Evolutionary conservation across 2,113 vertebrate genomes (phyloP), one percentile per base, ranked within the genome.

Genomic region (Lampris incognitus): DNA sequence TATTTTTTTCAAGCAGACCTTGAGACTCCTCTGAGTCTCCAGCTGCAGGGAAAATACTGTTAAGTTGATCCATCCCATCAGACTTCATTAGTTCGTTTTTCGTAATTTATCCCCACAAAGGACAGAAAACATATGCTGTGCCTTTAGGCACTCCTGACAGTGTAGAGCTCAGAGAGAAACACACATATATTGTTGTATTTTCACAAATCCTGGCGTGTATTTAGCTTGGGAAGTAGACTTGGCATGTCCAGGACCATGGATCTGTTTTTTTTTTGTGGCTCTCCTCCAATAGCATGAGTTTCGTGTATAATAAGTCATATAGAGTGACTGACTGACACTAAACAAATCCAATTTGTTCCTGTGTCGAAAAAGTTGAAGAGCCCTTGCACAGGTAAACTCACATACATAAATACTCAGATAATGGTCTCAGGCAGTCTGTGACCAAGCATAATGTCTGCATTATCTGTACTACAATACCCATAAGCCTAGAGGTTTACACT

Each of bases 401-500:
- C 8, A 52, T 83, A 58, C 78, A 73, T 60, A 82, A 48, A 61
- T 48, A 10, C 73, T 82, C 59, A 79, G 69, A 84, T 78, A 81
- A 86, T 85, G 60, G 40, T 72, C 78, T 82, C 73, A 66, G 68
- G 78, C 81, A 77, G 75, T 41, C 74, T 81, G 63, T 88, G 78
- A 85, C 82, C 71, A 79, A 73, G 74, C 82, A 79, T 74, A 82
- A 76, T 86, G 74, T 84, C 72, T 70, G 79, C 75, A 85, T 83
- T 81, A 84, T 79, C 66, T 6, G 58, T 74, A 91, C 88, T 89
- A 87, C 90, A 88, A 83, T 92, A 88, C 89, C 89, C 90, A 88
- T 68, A 89, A 89, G 77, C 89, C 85, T 79, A 48, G 62, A 82
- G 86, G 85, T 88, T 87, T 87, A 88, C 76, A 70, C 72, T 78